These are phyloP conservation scores for Notodonta dromedarius DNA, from an alignment of 2,888 invertebrate species.

Conservation along the genomic window DNA sequence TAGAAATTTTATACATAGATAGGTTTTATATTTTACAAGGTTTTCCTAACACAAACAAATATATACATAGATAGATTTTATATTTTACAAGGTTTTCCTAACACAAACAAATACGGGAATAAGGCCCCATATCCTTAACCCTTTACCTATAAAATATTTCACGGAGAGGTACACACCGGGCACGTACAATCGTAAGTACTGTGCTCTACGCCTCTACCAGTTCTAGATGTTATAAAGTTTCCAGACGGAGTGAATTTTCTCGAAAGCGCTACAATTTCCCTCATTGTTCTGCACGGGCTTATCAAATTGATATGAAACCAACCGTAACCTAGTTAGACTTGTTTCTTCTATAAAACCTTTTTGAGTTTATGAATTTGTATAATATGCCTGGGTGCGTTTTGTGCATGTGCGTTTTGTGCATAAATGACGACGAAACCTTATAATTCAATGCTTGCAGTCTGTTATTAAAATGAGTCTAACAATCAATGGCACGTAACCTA, in stretches of 20 bases:
- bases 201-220: constrained; percentile 5
- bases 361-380: no score
- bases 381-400: no score
- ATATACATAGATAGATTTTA: no score
- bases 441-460: no score
- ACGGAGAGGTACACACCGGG: constrained; percentile 8
- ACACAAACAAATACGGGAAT: neutral
- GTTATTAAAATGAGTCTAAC: no score
- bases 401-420: no score
- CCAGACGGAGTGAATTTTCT: constrained; percentile 32
- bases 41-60: neutral
- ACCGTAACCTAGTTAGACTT: constrained; percentile 21
- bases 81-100: neutral
- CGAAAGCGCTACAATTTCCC: constrained; percentile 24
- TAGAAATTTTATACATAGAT: no score
- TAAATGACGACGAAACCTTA: no score
- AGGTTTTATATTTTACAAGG: no score
- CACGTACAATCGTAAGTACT: constrained; percentile 27
- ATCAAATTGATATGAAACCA: constrained; percentile 34
- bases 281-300: constrained; percentile 28
- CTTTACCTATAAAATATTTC: constrained; percentile 15
- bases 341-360: constrained; percentile 7
- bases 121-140: neutral
- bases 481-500: no score
- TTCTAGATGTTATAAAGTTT: constrained; percentile 26